Percentiles rank a stretch among this genome's conserved stretches.
Evolutionary conservation across 2,888 invertebrate species (phyloP).

Genomic region (Mythimna lalbum): DNA sequence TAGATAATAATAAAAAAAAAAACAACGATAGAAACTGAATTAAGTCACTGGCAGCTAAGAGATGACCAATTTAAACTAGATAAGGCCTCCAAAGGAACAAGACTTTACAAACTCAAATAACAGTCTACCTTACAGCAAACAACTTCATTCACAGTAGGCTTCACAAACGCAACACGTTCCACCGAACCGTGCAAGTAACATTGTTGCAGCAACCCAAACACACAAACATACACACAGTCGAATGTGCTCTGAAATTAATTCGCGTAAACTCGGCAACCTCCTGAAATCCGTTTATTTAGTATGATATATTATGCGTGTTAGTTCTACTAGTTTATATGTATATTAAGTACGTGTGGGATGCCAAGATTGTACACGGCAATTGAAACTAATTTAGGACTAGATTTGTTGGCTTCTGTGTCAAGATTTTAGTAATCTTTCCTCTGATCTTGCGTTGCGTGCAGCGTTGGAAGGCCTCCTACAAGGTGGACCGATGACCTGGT

Average conservation of each 20-base stretch:
- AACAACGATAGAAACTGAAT: too few relatives aligned
- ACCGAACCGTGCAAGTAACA: constrained; percentile 19
- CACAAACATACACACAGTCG: constrained; percentile 23
- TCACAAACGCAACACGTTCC: constrained; percentile 35
- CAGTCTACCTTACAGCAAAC: constrained; percentile 14
- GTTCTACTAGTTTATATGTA: constrained; percentile 28
- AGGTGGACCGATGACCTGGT: too few relatives aligned
- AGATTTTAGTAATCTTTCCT: too few relatives aligned
- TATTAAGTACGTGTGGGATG: constrained; percentile 30
- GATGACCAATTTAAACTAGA: too few relatives aligned
- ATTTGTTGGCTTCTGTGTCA: constrained; percentile 18
- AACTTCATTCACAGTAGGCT: constrained; percentile 31
- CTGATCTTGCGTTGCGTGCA: too few relatives aligned
- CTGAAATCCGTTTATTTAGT: constrained; percentile 56
- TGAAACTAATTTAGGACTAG: constrained; percentile 33
- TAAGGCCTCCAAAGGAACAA: neutral
- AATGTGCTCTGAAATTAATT: constrained; percentile 56
- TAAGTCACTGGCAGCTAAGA: too few relatives aligned
- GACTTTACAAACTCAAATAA: constrained; percentile 3
- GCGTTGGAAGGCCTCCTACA: too few relatives aligned
- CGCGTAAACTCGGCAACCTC: constrained; percentile 56
- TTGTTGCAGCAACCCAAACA: constrained; percentile 34
- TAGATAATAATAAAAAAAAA: too few relatives aligned
- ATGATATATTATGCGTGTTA: constrained; percentile 53
- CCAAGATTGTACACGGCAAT: constrained; percentile 41